A percentile compares a stretch with the other conserved stretches of the same genome.
These are phyloP conservation scores for Acronicta psi DNA, from an alignment of 2,888 invertebrate genomes.

Conservation along the genomic window DNA sequence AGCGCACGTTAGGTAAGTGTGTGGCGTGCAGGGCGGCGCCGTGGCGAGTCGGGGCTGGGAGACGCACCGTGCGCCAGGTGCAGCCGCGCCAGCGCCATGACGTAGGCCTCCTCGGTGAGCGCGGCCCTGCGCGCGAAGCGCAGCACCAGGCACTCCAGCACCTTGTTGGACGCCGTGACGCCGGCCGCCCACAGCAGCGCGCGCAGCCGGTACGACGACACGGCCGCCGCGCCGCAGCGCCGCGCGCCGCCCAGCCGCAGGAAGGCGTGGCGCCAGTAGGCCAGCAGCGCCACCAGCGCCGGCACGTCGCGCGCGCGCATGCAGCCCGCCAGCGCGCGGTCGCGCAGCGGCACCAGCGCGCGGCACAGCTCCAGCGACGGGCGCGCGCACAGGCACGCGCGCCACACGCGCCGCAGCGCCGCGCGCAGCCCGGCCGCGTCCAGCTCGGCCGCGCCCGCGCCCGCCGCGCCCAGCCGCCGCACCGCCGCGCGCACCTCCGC, in stretches of 20 bases:
- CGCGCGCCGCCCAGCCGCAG: slow-evolving; percentile 51
- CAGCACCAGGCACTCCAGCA: slow-evolving; percentile 91
- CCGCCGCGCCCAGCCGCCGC: slow-evolving; percentile 28
- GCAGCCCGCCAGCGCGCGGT: slow-evolving; percentile 90
- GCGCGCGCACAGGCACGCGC: slow-evolving; percentile 74
- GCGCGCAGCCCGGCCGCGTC: slow-evolving; percentile 50
- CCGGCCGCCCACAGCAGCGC: slow-evolving; percentile 91
- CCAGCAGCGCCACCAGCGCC: slow-evolving; percentile 90
- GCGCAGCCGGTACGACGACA: slow-evolving; percentile 87
- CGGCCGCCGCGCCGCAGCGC: slow-evolving; percentile 70
- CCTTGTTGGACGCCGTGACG: slow-evolving; percentile 91
- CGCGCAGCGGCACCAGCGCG: slow-evolving; percentile 91
- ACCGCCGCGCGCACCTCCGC: slow-evolving; percentile 49
- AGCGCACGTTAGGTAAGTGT: slow-evolving; percentile 17
- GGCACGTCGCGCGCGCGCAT: slow-evolving; percentile 89
- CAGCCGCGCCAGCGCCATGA: slow-evolving; percentile 87
- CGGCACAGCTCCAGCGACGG: slow-evolving; percentile 91
- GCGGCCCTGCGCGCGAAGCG: slow-evolving; percentile 90
- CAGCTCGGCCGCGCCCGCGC: slow-evolving; percentile 57
- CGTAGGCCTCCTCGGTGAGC: slow-evolving; percentile 90
- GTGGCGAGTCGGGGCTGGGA: slow-evolving; percentile 31
- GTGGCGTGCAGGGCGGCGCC: slow-evolving; percentile 26
- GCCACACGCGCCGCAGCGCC: slow-evolving; percentile 66
- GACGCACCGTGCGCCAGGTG: slow-evolving; percentile 76
- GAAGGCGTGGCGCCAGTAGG: slow-evolving; percentile 66